Percentiles rank a stretch among this genome's conserved stretches.
These are phyloP conservation scores for Vireo altiloquus DNA, from an alignment of 2,113 vertebrate species.

Conservation along the genomic window DNA sequence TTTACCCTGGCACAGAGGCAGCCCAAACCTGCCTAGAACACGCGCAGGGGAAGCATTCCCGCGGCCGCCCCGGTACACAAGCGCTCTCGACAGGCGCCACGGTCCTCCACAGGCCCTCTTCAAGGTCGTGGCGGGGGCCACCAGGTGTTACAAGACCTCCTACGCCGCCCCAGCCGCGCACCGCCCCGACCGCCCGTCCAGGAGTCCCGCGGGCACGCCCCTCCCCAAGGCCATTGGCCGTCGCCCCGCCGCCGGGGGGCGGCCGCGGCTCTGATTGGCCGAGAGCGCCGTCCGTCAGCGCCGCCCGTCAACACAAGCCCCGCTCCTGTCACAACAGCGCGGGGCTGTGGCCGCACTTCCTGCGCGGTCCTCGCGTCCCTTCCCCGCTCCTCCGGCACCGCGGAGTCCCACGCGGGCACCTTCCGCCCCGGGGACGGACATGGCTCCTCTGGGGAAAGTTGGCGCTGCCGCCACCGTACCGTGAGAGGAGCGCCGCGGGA, in stretches of 20 bases:
- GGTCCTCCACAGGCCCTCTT: fast-evolving
- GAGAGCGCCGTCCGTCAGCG: slow-evolving; percentile 42
- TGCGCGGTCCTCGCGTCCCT: not conserved
- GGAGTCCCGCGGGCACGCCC: slow-evolving; percentile 54
- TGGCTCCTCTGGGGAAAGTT: slow-evolving; percentile 38
- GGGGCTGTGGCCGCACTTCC: slow-evolving; percentile 30
- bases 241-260: not conserved
- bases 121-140: fast-evolving
- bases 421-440: not conserved
- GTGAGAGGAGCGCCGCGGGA: slow-evolving; percentile 24
- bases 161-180: not conserved
- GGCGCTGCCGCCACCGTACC: not conserved
- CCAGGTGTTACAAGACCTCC: fast-evolving
- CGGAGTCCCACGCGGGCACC: not conserved
- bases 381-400: not conserved
- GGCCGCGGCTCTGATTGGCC: slow-evolving; percentile 28
- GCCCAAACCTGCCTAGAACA: not conserved
- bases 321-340: slow-evolving; percentile 58
- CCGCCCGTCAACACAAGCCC: slow-evolving; percentile 69
- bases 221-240: slow-evolving; percentile 42
- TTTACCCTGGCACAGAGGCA: not conserved
- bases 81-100: fast-evolving
- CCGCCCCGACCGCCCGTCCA: not conserved
- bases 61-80: fast-evolving
- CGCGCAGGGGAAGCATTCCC: not conserved